Base-by-base conservation (phyloP, 2,888 invertebrate species). In the Pristionchus exspectatus region DNA sequence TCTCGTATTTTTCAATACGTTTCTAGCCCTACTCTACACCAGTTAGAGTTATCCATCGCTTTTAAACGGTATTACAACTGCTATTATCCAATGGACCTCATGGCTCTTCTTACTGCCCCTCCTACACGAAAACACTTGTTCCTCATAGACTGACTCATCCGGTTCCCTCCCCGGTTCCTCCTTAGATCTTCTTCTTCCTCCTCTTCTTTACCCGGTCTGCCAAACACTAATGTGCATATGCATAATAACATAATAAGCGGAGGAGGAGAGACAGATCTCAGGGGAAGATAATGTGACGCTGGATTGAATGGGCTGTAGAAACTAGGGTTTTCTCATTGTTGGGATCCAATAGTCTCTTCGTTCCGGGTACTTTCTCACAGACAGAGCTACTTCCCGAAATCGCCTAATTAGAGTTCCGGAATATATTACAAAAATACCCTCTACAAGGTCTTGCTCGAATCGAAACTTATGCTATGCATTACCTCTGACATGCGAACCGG, bases 181-280 rank as follows among this genome's bases (percentile, higher is more conserved):
- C 84, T 84, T 24, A 59, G 30, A 56, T 83, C 83, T 83, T 44
- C 54, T 83, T 44, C 38, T 54, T 83, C 81, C 50, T 81, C 81
- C 33, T 50, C 81, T 18, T 9, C 83, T 54, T 54, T 56, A n/a
- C 54, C 83, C 27, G 50, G 54, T 56, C 56, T 83, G 56, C 59
- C 59, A 33, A 38, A 84, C 59, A 63, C 84, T 84, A 59, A 63
- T 63, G 56, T 84, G 84, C 59, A 56, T 56, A 84, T 30, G 56
- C 83, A 63, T 59, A 84, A 56, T 84, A 84, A 63, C 84, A 84
- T 84, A 84, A 84, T 59, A 84, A 84, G 56, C 59, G 38, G 77
- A 77, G 27, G 54, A 44, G 50, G 54, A 4, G 27, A 16, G 59
- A 16, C 24, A 84, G 84, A 84, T 81, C 81, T 4, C 4, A 27